Base-by-base conservation (phyloP, 2,888 invertebrate genomes). In the Selenia dentaria region DNA sequence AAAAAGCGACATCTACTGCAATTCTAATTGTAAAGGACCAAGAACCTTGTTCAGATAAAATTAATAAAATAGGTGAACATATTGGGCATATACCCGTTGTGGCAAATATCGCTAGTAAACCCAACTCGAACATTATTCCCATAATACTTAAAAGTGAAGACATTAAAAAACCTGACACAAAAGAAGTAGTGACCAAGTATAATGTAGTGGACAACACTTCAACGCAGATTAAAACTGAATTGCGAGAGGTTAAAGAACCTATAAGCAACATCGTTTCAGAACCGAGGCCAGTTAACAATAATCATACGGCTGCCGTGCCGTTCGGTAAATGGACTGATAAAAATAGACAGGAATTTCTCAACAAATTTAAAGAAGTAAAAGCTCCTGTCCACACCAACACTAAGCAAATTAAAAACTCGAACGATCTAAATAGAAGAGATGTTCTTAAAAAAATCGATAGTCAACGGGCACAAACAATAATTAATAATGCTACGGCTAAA, bases 301-400 rank as follows among this genome's bases (percentile, higher is more conserved):
- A 81, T 55, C 76, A 81, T 28, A 12, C 41, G 52, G 60, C 71
- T 14, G 76, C 82, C 22, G 90, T 90, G 25, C 90, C 90, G 20
- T 90, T 90, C 62, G 90, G 90, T 4, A 79, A 86, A 65, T 90
- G 90, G 90, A 90, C 90, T 24, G 85, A 83, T 50, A 88, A 75
- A 3, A 83, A 90, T 54, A 82, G 87, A 40, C 86, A 88, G 66
- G 86, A 83, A 27, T 90, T 88, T 63, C 64, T 90, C 11, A 80
- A 81, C 54, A 86, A 86, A 74, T 81, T 89, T 38, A 88, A 86
- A 57, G 83, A 83, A 64, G 62, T 74, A 3, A 89, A 83, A 62
- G 64, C 73, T 6, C 75, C 82, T 26, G 65, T 70, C 12, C 72
- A 57, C 41, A 71, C 79, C 9, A 83, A 77, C 50, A 73, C 82